These are phyloP conservation scores for Fukomys damarensis DNA, from an alignment of 2,113 vertebrate genomes.

Conservation along the genomic window DNA sequence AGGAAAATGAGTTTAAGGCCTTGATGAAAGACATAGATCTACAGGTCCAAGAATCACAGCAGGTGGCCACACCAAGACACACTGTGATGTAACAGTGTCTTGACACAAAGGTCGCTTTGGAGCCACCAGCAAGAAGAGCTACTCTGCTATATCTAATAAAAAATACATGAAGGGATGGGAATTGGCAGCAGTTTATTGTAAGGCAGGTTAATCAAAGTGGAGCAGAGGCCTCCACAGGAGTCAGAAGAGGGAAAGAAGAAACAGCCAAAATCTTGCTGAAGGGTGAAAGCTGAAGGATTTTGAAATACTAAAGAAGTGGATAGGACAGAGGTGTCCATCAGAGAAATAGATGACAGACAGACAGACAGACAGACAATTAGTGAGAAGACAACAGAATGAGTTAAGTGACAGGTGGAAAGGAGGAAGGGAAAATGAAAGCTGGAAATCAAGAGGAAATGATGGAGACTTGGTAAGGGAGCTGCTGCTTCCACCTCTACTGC, in stretches of 20 bases:
- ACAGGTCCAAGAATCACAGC: not conserved
- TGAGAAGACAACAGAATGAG: not conserved
- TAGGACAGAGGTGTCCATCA: not conserved
- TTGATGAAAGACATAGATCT: not conserved
- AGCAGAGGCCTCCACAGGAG: not conserved
- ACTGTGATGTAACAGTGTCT: not conserved
- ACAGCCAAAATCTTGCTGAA: not conserved
- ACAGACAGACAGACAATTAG: not conserved
- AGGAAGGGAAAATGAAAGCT: not conserved
- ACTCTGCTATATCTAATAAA: not conserved
- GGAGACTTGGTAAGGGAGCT: not conserved
- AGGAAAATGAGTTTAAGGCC: not conserved
- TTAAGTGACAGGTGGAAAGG: not conserved
- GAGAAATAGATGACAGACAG: not conserved
- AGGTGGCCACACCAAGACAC: not conserved
- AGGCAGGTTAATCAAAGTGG: not conserved
- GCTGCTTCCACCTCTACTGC: too few relatives aligned
- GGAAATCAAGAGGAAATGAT: not conserved
- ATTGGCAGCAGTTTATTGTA: not conserved
- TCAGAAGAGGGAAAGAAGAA: not conserved
- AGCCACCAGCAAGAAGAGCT: not conserved
- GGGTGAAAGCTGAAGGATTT: not conserved
- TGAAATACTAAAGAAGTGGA: not conserved
- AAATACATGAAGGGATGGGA: not conserved
- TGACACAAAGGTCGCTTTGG: not conserved